Conservation (phyloP, 2,113 vertebrate species). For the Strix aluco region DNA sequence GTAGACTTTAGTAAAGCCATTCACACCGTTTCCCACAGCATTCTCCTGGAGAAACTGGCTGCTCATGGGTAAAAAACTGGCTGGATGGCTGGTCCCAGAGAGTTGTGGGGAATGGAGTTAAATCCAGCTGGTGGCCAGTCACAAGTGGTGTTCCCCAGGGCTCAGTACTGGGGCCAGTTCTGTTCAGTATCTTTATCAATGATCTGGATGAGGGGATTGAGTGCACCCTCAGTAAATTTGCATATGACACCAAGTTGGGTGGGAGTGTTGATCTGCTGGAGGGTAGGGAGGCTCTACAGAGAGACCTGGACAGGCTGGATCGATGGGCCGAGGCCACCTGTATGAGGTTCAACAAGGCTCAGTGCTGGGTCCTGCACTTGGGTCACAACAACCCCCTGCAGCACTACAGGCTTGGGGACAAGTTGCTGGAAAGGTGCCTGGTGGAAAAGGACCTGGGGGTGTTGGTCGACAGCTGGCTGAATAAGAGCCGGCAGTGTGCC, state of each 20-base stretch:
- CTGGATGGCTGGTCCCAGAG: background rate
- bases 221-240: background rate
- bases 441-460: background rate
- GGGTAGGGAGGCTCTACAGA: background rate
- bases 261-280: background rate
- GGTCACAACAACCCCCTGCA: background rate
- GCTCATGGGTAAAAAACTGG: background rate
- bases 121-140: background rate
- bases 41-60: background rate
- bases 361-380: background rate
- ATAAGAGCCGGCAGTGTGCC: background rate
- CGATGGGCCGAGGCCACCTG: background rate
- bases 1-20: background rate
- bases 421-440: background rate
- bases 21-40: background rate
- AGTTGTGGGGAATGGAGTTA: background rate
- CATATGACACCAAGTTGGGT: background rate
- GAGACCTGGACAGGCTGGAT: background rate
- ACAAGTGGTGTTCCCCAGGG: background rate
- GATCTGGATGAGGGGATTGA: too few species aligned
- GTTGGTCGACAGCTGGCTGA: background rate
- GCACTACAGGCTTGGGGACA: background rate
- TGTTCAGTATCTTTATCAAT: background rate
- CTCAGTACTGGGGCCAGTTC: background rate
- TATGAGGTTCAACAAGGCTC: background rate